A percentile compares a stretch with the other conserved stretches of the same genome.
These are phyloP conservation scores for Aethes cnicana DNA, from an alignment of 2,888 invertebrate genomes.

Conservation along the genomic window DNA sequence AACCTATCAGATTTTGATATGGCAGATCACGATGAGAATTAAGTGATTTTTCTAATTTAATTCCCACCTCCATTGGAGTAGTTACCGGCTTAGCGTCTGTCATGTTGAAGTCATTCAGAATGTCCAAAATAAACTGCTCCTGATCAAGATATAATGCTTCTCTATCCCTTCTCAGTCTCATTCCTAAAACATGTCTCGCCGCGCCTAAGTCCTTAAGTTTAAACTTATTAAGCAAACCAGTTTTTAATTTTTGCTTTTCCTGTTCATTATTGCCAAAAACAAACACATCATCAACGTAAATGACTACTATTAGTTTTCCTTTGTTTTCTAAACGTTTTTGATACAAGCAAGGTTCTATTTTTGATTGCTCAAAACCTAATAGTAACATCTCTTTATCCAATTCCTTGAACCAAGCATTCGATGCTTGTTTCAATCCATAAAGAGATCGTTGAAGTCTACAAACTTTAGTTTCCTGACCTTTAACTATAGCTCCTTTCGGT, in stretches of 20 bases:
- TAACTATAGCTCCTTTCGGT: not conserved
- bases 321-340: not conserved
- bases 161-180: not conserved
- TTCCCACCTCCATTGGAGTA: no score
- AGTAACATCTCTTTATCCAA: conserved; percentile 6
- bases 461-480: conserved; percentile 10
- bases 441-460: conserved; percentile 13
- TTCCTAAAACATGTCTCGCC: not conserved
- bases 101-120: no score
- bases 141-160: not conserved
- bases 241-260: conserved; percentile 3
- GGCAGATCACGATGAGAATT: no score
- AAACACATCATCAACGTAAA: conserved; percentile 9
- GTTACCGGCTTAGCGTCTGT: no score
- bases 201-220: conserved; percentile 9
- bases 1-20: no score
- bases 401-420: conserved; percentile 7
- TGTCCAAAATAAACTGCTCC: not conserved
- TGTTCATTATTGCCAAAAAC: not conserved
- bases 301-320: not conserved
- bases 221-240: not conserved
- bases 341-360: conserved; percentile 9
- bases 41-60: no score
- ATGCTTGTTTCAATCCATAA: conserved; percentile 19
- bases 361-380: conserved; percentile 13